These are phyloP conservation scores for Ditula angustiorana DNA, from an alignment of 2,888 invertebrate genomes.

Conservation along the genomic window DNA sequence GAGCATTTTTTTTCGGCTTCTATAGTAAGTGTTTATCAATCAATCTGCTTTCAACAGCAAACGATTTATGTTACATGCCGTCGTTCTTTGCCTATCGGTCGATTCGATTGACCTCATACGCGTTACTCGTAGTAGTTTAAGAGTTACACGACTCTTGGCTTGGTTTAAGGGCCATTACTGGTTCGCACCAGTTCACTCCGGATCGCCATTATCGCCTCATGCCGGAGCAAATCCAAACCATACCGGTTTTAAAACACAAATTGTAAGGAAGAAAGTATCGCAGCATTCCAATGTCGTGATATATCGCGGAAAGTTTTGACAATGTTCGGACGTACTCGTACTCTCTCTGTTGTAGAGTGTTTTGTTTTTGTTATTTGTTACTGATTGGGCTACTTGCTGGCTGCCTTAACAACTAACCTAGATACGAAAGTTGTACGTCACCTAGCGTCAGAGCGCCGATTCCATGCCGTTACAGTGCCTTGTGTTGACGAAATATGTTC, in stretches of 20 bases:
- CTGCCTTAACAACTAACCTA: not conserved
- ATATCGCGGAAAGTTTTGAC: conserved; percentile 45
- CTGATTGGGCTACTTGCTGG: not conserved
- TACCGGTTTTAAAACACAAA: conserved; percentile 46
- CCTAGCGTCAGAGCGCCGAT: not conserved
- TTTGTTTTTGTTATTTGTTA: conserved; percentile 2
- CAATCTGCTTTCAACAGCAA: too few relatives aligned
- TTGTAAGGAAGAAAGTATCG: conserved; percentile 43
- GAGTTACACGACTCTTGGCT: conserved; percentile 4
- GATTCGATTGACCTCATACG: conserved; percentile 17
- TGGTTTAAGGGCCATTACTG: conserved; percentile 29
- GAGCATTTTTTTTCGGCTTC: too few relatives aligned
- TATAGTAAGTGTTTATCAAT: too few relatives aligned
- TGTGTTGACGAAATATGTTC: too few relatives aligned
- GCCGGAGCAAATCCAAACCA: conserved; percentile 44
- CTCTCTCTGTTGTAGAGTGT: conserved; percentile 25
- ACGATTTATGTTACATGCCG: too few relatives aligned
- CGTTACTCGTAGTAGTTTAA: conserved; percentile 3
- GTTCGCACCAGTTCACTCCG: conserved; percentile 28
- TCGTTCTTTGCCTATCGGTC: too few relatives aligned
- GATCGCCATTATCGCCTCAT: conserved; percentile 21
- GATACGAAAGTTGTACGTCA: not conserved
- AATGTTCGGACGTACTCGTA: conserved; percentile 43
- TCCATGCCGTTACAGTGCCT: not conserved
- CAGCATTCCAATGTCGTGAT: conserved; percentile 45